Percentiles rank a stretch among this genome's conserved stretches.
Evolutionary conservation across 2,113 vertebrate genomes (phyloP).

Genomic region (Pollachius pollachius): DNA sequence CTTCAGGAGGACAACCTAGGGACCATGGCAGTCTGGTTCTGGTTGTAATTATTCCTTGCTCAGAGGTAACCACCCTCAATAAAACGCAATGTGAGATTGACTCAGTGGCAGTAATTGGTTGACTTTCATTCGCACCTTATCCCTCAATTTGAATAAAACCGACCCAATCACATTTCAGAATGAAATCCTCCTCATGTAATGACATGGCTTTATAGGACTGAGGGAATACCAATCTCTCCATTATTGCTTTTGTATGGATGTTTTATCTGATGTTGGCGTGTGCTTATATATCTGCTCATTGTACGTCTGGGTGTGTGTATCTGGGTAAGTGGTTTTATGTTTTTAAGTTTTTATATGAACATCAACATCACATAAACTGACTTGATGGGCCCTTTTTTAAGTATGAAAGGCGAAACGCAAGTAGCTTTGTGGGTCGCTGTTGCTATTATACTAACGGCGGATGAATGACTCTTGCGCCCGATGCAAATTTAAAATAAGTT

Average conservation of each 20-base stretch:
- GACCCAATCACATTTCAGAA: conserved; percentile 24
- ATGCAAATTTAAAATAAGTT: no score
- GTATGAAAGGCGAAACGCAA: no score
- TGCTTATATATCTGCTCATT: conserved; percentile 2
- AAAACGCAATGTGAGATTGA: conserved; percentile 6
- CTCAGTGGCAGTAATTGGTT: conserved; percentile 30
- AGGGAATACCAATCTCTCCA: conserved; percentile 29
- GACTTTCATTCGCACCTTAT: conserved; percentile 17
- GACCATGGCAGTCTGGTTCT: no score
- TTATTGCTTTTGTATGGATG: background rate
- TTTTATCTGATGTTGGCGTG: background rate
- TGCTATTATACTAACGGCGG: no score
- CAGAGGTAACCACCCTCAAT: conserved; percentile 17
- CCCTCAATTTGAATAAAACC: conserved; percentile 34
- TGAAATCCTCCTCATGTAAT: conserved; percentile 31
- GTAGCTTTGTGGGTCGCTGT: no score
- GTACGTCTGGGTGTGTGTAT: conserved; percentile 9
- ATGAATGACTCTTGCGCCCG: no score
- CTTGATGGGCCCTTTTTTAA: no score
- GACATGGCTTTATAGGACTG: conserved; percentile 17
- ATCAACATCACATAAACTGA: no score
- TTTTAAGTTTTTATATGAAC: no score
- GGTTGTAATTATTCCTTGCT: background rate
- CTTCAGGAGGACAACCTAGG: background rate
- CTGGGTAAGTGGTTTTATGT: background rate